A percentile compares a stretch with the other conserved stretches of the same genome.
These are phyloP conservation scores for Nicator chloris DNA, from an alignment of 2,113 vertebrate genomes.

Conservation along the genomic window DNA sequence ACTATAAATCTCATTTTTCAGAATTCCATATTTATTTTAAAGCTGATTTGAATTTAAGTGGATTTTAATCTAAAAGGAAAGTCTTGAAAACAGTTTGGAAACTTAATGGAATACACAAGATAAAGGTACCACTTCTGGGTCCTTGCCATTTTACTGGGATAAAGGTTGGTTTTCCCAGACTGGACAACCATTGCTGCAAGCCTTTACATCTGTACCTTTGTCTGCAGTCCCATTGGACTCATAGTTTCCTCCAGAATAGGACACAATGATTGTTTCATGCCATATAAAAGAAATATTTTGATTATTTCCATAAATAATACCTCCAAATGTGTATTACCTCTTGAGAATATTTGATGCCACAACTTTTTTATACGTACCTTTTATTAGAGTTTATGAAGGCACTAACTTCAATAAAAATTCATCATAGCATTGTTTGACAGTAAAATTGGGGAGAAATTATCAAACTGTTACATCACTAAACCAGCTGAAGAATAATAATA, in stretches of 20 bases:
- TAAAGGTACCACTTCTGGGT: neutral
- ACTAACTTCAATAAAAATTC: neutral
- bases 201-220: neutral
- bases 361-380: neutral
- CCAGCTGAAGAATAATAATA: constrained; percentile 11
- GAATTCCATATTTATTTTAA: neutral
- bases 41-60: neutral
- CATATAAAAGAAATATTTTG: neutral
- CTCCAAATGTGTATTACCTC: neutral
- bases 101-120: neutral
- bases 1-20: neutral
- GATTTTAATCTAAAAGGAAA: neutral
- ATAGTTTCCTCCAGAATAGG: neutral
- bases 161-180: neutral
- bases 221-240: neutral
- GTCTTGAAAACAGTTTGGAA: neutral
- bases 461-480: neutral
- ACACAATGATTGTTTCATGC: neutral
- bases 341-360: neutral
- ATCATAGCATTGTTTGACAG: neutral
- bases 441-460: constrained; percentile 4
- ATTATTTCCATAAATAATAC: constrained; percentile 4
- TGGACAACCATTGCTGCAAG: neutral
- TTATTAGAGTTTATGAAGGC: neutral
- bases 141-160: neutral